phyloP scores from a whole-genome alignment of 2,113 vertebrate species.

The Mungos mungo region DNA sequence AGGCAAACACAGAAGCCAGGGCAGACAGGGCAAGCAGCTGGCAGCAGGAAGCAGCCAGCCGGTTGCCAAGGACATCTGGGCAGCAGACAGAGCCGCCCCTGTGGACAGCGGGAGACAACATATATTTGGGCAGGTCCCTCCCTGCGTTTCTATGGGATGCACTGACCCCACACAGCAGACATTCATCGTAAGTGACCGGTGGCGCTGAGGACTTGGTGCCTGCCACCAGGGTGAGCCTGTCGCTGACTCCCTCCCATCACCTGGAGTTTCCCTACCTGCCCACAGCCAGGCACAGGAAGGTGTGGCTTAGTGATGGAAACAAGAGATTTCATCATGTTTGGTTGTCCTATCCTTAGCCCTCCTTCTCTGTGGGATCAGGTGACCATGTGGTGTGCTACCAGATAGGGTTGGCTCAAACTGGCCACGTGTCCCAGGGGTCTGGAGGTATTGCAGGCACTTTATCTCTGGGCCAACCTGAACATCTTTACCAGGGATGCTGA shows the following conservation, averaged over 20 bases:
- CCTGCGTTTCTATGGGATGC: not conserved
- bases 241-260: not conserved
- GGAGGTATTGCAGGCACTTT: not conserved
- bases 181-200: not conserved
- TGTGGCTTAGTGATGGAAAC: not conserved
- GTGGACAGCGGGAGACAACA: fast-evolving
- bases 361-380: not conserved
- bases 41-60: not conserved
- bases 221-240: not conserved
- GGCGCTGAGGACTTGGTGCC: not conserved
- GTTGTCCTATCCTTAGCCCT: not conserved
- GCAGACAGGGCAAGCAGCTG: not conserved
- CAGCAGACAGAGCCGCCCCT: not conserved
- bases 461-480: not conserved
- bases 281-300: too few species aligned
- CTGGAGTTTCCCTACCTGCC: not conserved
- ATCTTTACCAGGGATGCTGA: not conserved
- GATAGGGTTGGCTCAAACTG: not conserved
- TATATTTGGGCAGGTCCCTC: not conserved
- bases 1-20: not conserved
- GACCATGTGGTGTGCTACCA: not conserved
- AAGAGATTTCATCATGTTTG: not conserved
- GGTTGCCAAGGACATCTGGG: not conserved
- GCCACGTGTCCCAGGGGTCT: not conserved
- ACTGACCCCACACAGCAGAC: not conserved